These are phyloP conservation scores for Phengaris alcon DNA, from an alignment of 2,888 invertebrate species.

Conservation along the genomic window DNA sequence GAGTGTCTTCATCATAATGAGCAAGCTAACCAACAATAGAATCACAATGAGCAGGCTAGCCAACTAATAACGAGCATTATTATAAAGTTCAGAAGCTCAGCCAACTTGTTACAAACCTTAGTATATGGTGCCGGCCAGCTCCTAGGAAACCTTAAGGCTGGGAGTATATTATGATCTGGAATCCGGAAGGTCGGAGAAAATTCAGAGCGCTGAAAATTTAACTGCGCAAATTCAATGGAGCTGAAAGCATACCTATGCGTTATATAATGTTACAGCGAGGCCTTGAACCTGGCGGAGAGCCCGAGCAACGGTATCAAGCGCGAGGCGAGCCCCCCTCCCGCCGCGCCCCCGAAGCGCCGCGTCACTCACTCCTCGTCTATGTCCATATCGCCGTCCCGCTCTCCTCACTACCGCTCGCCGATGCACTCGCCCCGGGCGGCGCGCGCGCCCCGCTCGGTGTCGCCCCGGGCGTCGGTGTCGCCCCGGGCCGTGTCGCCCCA, in stretches of 20 bases:
- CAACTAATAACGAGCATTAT: too few species aligned
- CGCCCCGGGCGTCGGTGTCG: conserved; percentile 69
- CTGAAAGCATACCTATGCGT: too few species aligned
- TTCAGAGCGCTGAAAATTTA: too few species aligned
- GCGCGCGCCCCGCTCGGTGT: conserved; percentile 43
- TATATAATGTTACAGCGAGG: conserved; percentile 80
- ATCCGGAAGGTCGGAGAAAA: too few species aligned
- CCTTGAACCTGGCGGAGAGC: conserved; percentile 88
- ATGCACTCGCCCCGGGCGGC: conserved; percentile 38
- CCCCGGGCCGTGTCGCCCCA: conserved; percentile 63
- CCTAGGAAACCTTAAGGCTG: too few species aligned
- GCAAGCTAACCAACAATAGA: background rate
- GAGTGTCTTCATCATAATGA: conserved; percentile 41
- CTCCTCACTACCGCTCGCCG: conserved; percentile 49
- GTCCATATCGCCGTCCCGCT: conserved; percentile 21
- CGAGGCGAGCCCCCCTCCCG: conserved; percentile 74
- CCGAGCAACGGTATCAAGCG: conserved; percentile 72
- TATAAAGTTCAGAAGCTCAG: too few species aligned
- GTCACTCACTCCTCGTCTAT: conserved; percentile 70
- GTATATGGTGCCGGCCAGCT: too few species aligned
- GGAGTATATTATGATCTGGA: too few species aligned
- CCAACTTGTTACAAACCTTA: too few species aligned
- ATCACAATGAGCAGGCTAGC: background rate
- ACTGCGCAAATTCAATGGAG: too few species aligned
- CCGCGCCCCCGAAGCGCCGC: conserved; percentile 82